Evolutionary conservation across 2,888 invertebrate genomes (phyloP).

Genomic region (Syrphus vitripennis): DNA sequence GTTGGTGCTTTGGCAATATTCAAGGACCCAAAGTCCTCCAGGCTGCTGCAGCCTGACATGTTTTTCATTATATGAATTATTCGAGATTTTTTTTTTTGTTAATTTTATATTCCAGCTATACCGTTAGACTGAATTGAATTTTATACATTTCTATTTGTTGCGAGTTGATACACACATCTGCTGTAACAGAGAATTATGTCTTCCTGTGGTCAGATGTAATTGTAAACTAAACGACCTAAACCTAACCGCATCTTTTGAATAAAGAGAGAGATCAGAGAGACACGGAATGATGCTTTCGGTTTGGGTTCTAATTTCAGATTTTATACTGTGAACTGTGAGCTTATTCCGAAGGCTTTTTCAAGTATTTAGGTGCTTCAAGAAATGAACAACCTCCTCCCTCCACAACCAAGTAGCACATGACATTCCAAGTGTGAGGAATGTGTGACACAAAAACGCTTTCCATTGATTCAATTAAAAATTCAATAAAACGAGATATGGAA

Average conservation of each 20-base stretch:
- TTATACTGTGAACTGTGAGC: neutral
- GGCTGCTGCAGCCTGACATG: slow-evolving; percentile 72
- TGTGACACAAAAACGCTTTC: slow-evolving; percentile 36
- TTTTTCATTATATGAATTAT: slow-evolving; percentile 59
- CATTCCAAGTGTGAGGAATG: slow-evolving; percentile 35
- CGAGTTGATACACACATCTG: neutral
- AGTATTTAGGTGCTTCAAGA: neutral
- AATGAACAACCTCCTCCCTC: neutral
- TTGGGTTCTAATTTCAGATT: neutral
- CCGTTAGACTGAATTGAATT: slow-evolving; percentile 10
- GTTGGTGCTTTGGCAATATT: neutral
- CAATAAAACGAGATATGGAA: slow-evolving; percentile 1
- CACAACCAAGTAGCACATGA: neutral
- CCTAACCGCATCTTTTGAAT: slow-evolving; percentile 7
- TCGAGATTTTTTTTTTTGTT: no score
- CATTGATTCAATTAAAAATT: slow-evolving; percentile 67
- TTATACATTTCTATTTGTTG: slow-evolving; percentile 18
- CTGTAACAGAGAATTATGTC: slow-evolving; percentile 1
- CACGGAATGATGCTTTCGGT: neutral
- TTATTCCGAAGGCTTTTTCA: neutral
- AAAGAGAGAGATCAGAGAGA: neutral
- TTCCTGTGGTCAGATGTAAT: slow-evolving; percentile 35
- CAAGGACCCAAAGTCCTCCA: slow-evolving; percentile 62
- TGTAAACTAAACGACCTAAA: slow-evolving; percentile 49
- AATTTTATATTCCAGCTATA: neutral